Evolutionary conservation across 92 coral and sea anemone genomes (phyloP), one percentile per base, ranked within the genome.

Genomic region (Epizoanthus fatuus): DNA sequence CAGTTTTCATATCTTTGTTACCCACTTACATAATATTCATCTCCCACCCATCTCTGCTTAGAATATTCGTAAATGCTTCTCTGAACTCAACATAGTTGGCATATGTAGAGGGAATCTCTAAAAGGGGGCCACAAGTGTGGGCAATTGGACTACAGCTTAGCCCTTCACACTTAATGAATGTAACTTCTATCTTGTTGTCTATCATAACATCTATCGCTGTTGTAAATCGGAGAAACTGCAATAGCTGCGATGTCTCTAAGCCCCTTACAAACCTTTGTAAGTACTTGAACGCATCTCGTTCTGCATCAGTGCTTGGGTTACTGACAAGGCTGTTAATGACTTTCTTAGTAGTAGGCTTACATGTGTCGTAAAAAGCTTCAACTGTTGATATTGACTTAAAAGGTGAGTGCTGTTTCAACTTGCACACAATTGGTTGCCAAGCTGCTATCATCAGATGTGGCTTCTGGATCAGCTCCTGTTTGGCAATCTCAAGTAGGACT

Each of bases 391-490:
- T 42, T 52, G 75, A 13, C 78, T 68, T 73, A 44, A 81, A 68
- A 16, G 37, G 63, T 51, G 73, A 42, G 56, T 64, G 45, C 37
- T 7, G 8, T 51, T 80, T 65, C 58, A 80, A 66, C 16, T 65
- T 29, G 12, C 32, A 32, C n/a, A 81, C 35, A 66, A 80, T 72
- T 35, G 86, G 89, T 72, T 87, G 90, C 90, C 94, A 90, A 58
- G 80, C 45, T 47, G 90, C 79, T 35, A 88, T 70, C 90, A 88
- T 91, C 45, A 88, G n/a, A 54, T 91, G 92, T 12, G 92, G 92
- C 63, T 83, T 88, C 78, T 84, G 95, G 44, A 91, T 81, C 9
- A 84, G 84, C 68, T 87, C 94, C 60, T 91, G 89, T 58, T 83
- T 75, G 47, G 91, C 84, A 42, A 83, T 74, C 84, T 91, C 89